A percentile compares a stretch with the other conserved stretches of the same genome.
These are phyloP conservation scores for Julus scandinavius DNA, from an alignment of 2,888 invertebrate species.

Conservation along the genomic window DNA sequence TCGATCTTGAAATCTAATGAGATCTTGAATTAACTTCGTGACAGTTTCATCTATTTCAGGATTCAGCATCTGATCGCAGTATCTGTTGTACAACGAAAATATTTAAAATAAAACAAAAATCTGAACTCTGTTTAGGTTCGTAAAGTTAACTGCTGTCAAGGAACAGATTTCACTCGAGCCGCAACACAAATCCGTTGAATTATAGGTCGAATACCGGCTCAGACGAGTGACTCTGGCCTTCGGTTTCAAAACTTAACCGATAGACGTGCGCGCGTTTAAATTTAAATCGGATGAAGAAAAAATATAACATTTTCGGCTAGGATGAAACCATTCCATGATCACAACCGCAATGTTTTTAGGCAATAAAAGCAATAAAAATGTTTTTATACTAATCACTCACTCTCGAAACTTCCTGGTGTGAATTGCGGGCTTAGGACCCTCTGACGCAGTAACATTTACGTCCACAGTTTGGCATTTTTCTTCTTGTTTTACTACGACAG, in stretches of 20 bases:
- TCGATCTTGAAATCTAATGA: constrained; percentile 74
- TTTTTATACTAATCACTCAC: constrained; percentile 59
- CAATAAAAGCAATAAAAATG: too few species aligned
- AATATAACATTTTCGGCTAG: too few species aligned
- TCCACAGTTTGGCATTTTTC: neutral
- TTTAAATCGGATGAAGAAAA: too few species aligned
- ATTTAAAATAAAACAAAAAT: neutral
- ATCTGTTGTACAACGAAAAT: constrained; percentile 64
- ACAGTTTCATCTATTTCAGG: constrained; percentile 69
- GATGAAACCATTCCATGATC: too few species aligned
- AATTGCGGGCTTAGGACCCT: constrained; percentile 59
- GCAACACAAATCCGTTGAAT: too few species aligned
- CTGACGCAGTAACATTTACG: neutral
- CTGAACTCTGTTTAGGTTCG: neutral
- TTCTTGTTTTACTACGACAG: neutral
- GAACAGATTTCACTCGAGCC: too few species aligned
- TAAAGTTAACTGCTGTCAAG: constrained; percentile 62
- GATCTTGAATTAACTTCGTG: constrained; percentile 69
- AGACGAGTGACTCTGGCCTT: too few species aligned
- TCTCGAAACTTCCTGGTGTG: constrained; percentile 66
- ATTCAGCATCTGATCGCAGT: constrained; percentile 73
- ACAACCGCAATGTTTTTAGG: too few species aligned
- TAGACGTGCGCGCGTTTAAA: too few species aligned
- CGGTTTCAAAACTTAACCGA: too few species aligned
- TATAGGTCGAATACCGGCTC: too few species aligned